Evolutionary conservation across 1,140 invertebrate species (phyloP).

Genomic region (Radopholus similis): DNA sequence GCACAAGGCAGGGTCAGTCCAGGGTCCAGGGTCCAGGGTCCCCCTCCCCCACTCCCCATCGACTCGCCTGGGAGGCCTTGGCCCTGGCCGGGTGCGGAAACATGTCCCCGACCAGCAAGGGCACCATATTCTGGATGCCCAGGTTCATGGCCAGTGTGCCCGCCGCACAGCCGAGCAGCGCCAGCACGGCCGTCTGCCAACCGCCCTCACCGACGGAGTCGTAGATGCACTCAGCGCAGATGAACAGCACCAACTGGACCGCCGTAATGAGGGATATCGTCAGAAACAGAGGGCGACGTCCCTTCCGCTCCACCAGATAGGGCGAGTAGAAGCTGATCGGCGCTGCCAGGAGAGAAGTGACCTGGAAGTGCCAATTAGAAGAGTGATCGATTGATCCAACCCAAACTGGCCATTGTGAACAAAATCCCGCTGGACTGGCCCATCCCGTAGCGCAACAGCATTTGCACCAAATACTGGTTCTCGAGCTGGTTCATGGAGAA

Average conservation of each 20-base stretch:
- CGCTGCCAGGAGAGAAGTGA: conserved; percentile 9
- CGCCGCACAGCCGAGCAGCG: conserved; percentile 20
- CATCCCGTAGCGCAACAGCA: conserved; percentile 41
- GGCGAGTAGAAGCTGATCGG: conserved; percentile 26
- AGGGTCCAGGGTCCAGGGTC: too few species aligned
- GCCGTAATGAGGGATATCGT: conserved; percentile 11
- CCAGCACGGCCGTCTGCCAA: background rate
- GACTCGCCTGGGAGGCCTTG: conserved; percentile 3
- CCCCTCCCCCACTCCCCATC: too few species aligned
- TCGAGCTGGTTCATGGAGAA: conserved; percentile 28
- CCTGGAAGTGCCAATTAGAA: background rate
- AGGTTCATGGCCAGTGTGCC: conserved; percentile 13
- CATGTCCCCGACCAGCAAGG: conserved; percentile 22
- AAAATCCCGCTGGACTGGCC: conserved; percentile 25
- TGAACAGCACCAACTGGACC: conserved; percentile 18
- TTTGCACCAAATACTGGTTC: conserved; percentile 36
- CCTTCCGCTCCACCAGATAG: conserved; percentile 19
- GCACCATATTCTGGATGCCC: conserved; percentile 26
- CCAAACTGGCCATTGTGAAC: conserved; percentile 13
- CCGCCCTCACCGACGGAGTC: background rate
- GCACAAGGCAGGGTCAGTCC: conserved; percentile 9
- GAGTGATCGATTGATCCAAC: background rate
- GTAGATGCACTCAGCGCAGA: conserved; percentile 1
- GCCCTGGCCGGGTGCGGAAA: conserved; percentile 22
- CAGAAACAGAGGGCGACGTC: conserved; percentile 23